Evolutionary conservation across 2,797 vertebrate species (phyloP).

Genomic region (Lagodon rhomboides): DNA sequence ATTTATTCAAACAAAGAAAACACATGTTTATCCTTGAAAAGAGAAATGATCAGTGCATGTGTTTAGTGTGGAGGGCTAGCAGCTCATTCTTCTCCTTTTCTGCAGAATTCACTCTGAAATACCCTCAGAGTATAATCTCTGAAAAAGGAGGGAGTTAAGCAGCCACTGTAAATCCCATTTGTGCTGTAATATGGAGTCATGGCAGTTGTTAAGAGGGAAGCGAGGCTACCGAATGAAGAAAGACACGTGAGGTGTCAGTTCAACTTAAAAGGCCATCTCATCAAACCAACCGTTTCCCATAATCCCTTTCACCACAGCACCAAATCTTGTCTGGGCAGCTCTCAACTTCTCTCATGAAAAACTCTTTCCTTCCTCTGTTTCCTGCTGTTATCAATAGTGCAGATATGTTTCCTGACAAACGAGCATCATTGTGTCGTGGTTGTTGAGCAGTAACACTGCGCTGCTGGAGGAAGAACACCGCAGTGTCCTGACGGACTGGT

Average conservation of each 20-base stretch:
- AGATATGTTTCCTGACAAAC: background rate
- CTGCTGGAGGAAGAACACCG: background rate
- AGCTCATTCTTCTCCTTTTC: background rate
- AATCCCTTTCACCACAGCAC: constrained; percentile 53
- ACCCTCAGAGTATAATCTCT: constrained; percentile 28
- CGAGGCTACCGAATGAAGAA: constrained; percentile 27
- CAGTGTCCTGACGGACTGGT: background rate
- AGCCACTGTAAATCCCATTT: constrained; percentile 63
- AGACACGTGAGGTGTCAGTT: constrained; percentile 52
- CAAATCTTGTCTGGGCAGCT: constrained; percentile 48
- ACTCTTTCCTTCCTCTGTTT: constrained; percentile 2
- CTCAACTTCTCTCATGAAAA: constrained; percentile 29
- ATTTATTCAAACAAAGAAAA: background rate
- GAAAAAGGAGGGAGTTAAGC: constrained; percentile 1
- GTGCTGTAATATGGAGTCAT: constrained; percentile 27
- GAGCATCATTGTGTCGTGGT: background rate
- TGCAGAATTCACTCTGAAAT: constrained; percentile 7
- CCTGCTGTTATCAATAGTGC: background rate
- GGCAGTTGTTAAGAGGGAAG: constrained; percentile 43
- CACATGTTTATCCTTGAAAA: background rate
- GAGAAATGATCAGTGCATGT: background rate
- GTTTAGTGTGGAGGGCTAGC: background rate
- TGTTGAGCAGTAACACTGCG: too few relatives aligned
- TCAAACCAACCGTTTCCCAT: constrained; percentile 39
- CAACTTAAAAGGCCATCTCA: constrained; percentile 55